Percentiles rank a stretch among this genome's conserved stretches.
phyloP scores from a whole-genome alignment of 2,888 invertebrate genomes.

The Sesamia inferens region DNA sequence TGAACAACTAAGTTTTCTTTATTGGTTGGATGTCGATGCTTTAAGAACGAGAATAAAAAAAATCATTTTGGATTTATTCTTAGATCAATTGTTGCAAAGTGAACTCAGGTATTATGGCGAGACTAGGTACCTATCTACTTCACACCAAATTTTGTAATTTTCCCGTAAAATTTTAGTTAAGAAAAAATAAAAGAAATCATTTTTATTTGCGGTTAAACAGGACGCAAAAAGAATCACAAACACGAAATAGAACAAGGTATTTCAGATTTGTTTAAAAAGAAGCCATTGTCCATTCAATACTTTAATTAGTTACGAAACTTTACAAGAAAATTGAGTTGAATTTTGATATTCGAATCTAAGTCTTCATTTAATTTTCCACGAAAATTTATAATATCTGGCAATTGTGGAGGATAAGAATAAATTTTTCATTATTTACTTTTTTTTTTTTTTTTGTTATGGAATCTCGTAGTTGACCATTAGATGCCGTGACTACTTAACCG shows the following conservation, averaged over 20 bases:
- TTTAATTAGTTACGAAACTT: not conserved
- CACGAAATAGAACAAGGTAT: not conserved
- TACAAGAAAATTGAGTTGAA: not conserved
- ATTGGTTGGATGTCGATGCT: conserved; percentile 24
- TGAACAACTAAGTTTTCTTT: conserved; percentile 2
- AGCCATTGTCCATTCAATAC: not conserved
- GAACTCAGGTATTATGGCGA: conserved; percentile 11
- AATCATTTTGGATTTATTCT: conserved; percentile 38
- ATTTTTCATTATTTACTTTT: not conserved
- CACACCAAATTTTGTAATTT: not conserved
- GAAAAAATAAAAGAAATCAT: not conserved
- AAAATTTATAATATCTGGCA: not conserved
- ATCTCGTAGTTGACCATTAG: too few species aligned
- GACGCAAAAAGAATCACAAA: not conserved
- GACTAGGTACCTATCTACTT: not conserved
- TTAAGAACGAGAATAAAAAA: conserved; percentile 31
- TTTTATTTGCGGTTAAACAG: too few species aligned
- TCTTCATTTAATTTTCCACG: not conserved
- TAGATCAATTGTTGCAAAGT: conserved; percentile 16
- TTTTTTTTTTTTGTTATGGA: too few species aligned
- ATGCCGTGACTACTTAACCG: too few species aligned
- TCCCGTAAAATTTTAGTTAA: not conserved
- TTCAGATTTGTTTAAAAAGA: not conserved
- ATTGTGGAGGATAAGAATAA: not conserved
- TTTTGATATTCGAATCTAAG: not conserved